phyloP scores from a whole-genome alignment of 1,140 invertebrate genomes.

The Drosophila funebris region DNA sequence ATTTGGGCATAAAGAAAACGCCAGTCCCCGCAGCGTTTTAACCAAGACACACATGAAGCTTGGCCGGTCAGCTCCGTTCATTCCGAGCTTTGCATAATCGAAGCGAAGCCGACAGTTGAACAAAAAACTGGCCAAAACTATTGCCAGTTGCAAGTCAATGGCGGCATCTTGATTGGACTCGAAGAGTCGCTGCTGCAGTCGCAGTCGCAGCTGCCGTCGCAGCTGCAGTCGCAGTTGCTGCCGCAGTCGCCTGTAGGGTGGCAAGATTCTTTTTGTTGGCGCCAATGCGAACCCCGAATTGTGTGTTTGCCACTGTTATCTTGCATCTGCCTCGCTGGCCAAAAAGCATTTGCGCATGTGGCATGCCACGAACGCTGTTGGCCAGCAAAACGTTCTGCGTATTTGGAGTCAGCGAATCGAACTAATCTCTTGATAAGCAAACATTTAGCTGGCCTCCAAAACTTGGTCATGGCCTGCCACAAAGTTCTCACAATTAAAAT shows the following conservation, averaged over 20 bases:
- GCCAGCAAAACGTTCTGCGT: conserved; percentile 29
- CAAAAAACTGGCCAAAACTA: conserved; percentile 13
- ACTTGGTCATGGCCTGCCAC: conserved; percentile 65
- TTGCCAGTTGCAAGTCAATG: conserved; percentile 38
- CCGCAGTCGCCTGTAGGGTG: conserved; percentile 62
- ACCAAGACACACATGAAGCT: conserved; percentile 67
- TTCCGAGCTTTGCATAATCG: conserved; percentile 68
- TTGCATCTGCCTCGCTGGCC: conserved; percentile 44
- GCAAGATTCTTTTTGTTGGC: conserved; percentile 69
- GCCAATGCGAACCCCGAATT: conserved; percentile 60
- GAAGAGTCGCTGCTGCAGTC: conserved; percentile 28
- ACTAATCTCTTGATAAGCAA: conserved; percentile 61
- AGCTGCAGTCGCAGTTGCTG: conserved; percentile 2
- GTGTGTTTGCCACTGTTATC: conserved; percentile 23
- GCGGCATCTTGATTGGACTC: conserved; percentile 75
- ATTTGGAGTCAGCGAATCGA: conserved; percentile 53
- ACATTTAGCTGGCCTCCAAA: conserved; percentile 48
- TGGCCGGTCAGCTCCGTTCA: conserved; percentile 25
- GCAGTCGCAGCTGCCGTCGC: conserved; percentile 19
- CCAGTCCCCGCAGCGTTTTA: conserved; percentile 71
- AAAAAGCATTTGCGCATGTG: conserved; percentile 31
- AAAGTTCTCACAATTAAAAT: conserved; percentile 78
- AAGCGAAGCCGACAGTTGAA: conserved; percentile 27
- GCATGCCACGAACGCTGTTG: conserved; percentile 22
- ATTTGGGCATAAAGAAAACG: conserved; percentile 77